These are phyloP conservation scores for Acrocephalus arundinaceus DNA, from an alignment of 2,113 vertebrate genomes.

Conservation along the genomic window DNA sequence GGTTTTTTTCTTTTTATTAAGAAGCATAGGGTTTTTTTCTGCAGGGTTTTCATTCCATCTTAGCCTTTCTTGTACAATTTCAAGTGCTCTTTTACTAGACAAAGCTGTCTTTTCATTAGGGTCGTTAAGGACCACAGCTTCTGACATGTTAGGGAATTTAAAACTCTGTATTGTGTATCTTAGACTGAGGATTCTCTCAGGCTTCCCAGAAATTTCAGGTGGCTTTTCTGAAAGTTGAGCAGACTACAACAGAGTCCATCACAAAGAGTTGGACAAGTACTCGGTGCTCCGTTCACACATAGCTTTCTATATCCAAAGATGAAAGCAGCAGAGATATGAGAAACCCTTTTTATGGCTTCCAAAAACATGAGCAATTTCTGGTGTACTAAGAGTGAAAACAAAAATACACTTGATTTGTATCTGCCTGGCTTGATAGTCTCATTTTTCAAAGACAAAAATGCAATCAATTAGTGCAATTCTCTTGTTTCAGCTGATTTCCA, in stretches of 20 bases:
- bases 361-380: background rate
- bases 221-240: background rate
- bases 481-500: background rate
- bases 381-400: background rate
- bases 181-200: background rate
- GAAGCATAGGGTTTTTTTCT: rapidly evolving
- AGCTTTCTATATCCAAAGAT: background rate
- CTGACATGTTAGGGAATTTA: background rate
- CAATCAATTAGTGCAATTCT: background rate
- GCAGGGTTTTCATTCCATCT: background rate
- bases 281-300: background rate
- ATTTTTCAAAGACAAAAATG: background rate
- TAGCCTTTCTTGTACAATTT: background rate
- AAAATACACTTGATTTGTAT: background rate
- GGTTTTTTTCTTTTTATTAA: background rate
- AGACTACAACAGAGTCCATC: background rate
- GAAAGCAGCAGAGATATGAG: background rate
- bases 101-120: background rate
- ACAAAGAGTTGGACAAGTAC: background rate
- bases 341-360: background rate
- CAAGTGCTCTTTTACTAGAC: background rate
- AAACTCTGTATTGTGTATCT: background rate
- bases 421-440: background rate
- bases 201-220: background rate
- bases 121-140: background rate